Evolutionary conservation across 2,797 vertebrate genomes (phyloP).

Genomic region (Sparidentex hasta): DNA sequence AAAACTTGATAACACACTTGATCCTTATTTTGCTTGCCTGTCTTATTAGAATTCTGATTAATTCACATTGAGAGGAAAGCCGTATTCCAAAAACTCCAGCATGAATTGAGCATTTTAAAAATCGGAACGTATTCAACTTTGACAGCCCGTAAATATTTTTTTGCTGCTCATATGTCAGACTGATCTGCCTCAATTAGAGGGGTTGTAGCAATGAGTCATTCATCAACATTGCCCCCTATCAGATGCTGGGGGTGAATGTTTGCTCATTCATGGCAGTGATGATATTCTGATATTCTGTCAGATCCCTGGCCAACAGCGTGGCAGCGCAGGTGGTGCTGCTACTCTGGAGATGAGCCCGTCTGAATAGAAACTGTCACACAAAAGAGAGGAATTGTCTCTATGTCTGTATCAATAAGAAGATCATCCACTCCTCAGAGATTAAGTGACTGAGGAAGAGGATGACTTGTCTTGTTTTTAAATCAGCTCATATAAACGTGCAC

Average conservation of each 20-base stretch:
- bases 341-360: slow-evolving; percentile 57
- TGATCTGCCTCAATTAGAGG: slow-evolving; percentile 75
- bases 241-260: slow-evolving; percentile 76
- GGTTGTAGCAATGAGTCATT: slow-evolving; percentile 75
- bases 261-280: slow-evolving; percentile 71
- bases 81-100: slow-evolving; percentile 1
- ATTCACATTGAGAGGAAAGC: background rate
- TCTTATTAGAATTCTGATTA: background rate
- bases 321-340: slow-evolving; percentile 71
- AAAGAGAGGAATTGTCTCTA: slow-evolving; percentile 51
- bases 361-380: slow-evolving; percentile 58
- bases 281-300: slow-evolving; percentile 74
- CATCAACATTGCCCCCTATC: slow-evolving; percentile 75
- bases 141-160: slow-evolving; percentile 63
- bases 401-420: slow-evolving; percentile 62
- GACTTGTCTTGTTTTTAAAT: slow-evolving; percentile 34
- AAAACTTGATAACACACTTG: slow-evolving; percentile 14
- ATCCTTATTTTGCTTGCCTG: background rate
- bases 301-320: slow-evolving; percentile 73
- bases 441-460: slow-evolving; percentile 37
- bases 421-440: slow-evolving; percentile 49
- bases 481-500: slow-evolving; percentile 15
- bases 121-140: slow-evolving; percentile 32
- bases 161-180: slow-evolving; percentile 62
- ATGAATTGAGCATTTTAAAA: slow-evolving; percentile 22